Conservation (phyloP, 1,140 invertebrate species). For the Pseudomyrmex cubaensis region DNA sequence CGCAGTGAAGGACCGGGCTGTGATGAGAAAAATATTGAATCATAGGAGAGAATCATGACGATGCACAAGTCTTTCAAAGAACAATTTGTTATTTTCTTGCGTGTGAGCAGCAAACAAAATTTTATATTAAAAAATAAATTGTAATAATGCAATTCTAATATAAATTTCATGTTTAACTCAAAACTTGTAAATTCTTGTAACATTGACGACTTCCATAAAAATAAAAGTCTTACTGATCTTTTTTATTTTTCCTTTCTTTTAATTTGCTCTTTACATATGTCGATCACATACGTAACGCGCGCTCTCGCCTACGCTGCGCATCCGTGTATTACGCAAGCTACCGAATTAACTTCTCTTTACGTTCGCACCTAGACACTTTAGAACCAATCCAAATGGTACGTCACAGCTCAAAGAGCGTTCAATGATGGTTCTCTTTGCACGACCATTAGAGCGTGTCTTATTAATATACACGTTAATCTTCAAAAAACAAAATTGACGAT, state of each 20-base stretch:
- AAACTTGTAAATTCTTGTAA: no score
- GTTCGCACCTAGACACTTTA: slow-evolving; percentile 38
- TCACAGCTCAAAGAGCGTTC: slow-evolving; percentile 23
- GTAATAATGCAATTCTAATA: not conserved
- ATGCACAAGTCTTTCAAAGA: not conserved
- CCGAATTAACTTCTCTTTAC: slow-evolving; percentile 56
- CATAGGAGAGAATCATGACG: not conserved
- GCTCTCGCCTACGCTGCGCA: slow-evolving; percentile 2
- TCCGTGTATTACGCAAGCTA: slow-evolving; percentile 34
- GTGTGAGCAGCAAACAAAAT: not conserved
- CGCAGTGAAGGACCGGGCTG: slow-evolving; percentile 6
- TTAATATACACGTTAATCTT: slow-evolving; percentile 46
- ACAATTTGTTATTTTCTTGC: not conserved
- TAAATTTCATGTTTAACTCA: no score
- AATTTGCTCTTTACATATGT: slow-evolving; percentile 24
- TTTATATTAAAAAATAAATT: not conserved
- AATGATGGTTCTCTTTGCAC: not conserved
- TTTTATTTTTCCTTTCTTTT: slow-evolving; percentile 14
- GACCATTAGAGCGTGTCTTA: not conserved
- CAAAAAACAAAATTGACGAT: slow-evolving; percentile 31
- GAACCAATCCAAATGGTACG: slow-evolving; percentile 52
- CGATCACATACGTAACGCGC: not conserved
- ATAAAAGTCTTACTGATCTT: not conserved
- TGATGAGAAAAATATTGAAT: slow-evolving; percentile 2
- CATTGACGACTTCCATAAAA: no score